Evolutionary conservation across 2,888 invertebrate species (phyloP), one percentile per base, ranked within the genome.

Genomic region (Andrena praecox): DNA sequence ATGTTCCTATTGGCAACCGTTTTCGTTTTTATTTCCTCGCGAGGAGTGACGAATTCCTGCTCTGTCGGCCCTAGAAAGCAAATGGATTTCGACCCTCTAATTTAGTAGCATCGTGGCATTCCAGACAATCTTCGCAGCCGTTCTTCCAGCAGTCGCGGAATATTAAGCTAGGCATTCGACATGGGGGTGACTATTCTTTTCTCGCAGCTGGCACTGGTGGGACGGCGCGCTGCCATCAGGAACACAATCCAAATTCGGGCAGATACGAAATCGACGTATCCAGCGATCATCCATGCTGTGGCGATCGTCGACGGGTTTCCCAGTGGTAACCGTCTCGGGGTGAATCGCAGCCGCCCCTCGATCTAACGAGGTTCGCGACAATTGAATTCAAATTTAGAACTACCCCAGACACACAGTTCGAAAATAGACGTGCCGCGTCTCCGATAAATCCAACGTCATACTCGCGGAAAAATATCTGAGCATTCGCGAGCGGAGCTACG

Each of bases 251-350:
- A 84, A 85, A 86, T 86, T 78, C 77, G 74, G 74, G 35, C 72
- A 29, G 60, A 76, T 72, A 80, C 59, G 42, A 1, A 64, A 73
- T 72, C 72, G 82, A 76, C 64, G 54, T 24, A 27, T 71, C 64
- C 76, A 62, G 29, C 72, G 56, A 76, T 72, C 68, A 69, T 82
- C 80, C 74, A 74, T 78, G 67, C 59, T 69, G 20, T 50, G 20
- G n/a, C 48, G 48, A 50, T 59, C 71, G 68, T 81, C 84, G 74
- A 84, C 82, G 77, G 74, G 77, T 79, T 77, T 82, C 64, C 79
- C 84, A 72, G 82, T 82, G 54, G 20, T 12, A 27, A 2, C 12
- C 2, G 20, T 10, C 12, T 56, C 0, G 10, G 56, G 4, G 4
- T 12, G 10, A 24, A 10, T 24, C 20, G 54, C 8, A 56, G 10